phyloP scores from a whole-genome alignment of 2,888 invertebrate genomes.

The Danaus chrysippus region DNA sequence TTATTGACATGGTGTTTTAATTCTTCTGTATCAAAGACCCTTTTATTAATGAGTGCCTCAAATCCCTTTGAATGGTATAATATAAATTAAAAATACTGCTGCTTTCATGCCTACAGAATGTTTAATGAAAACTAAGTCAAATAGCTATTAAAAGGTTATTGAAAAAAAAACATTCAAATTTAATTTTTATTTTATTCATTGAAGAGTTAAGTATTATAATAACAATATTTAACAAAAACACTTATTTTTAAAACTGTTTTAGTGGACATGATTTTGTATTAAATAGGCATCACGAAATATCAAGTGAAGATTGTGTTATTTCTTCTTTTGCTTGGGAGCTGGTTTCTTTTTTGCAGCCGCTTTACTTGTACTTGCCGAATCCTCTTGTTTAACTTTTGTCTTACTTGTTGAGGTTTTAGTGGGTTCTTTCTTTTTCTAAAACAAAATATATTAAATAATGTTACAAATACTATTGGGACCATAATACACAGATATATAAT shows the following conservation, averaged over 20 bases:
- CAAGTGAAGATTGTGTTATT: constrained; percentile 27
- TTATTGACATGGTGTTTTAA: constrained; percentile 14
- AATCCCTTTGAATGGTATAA: too few species aligned
- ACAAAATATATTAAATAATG: background rate
- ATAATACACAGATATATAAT: background rate
- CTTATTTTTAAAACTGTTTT: constrained; percentile 2
- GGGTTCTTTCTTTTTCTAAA: constrained; percentile 52
- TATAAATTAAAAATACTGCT: too few species aligned
- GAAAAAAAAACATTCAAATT: too few species aligned
- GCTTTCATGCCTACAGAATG: too few species aligned
- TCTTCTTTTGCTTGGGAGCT: constrained; percentile 27
- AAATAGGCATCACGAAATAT: background rate
- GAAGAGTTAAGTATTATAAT: background rate
- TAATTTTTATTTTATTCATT: background rate
- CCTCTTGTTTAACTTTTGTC: constrained; percentile 30
- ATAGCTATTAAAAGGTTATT: too few species aligned
- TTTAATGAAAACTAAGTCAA: too few species aligned
- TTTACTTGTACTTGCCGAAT: constrained; percentile 40
- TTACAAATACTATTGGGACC: background rate
- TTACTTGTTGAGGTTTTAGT: constrained; percentile 49
- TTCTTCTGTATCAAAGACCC: background rate
- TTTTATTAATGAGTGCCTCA: too few species aligned
- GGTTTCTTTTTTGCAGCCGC: constrained; percentile 39
- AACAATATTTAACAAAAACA: constrained; percentile 1
- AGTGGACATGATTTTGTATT: constrained; percentile 2